Conservation (phyloP, 53 echinoderm and acorn worm species). For the Arbacia lixula region DNA sequence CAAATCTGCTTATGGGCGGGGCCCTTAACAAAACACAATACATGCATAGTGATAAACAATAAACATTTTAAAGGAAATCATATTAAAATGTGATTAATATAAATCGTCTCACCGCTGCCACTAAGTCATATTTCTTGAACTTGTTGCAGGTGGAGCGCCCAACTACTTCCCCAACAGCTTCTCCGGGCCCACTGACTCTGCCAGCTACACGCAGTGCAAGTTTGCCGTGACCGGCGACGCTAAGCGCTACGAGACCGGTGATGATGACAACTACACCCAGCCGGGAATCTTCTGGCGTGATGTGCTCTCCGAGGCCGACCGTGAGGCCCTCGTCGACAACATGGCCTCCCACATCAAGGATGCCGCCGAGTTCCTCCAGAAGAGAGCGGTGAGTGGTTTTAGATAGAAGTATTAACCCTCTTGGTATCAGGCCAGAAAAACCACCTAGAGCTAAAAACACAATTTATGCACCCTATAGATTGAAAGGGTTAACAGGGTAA, state of each 20-base stretch:
- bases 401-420: too few species aligned
- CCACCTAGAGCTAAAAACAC: too few species aligned
- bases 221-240: slow-evolving; percentile 59
- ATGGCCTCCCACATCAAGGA: slow-evolving; percentile 89
- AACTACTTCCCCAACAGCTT: slow-evolving; percentile 99
- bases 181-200: slow-evolving; percentile 73
- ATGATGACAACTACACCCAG: slow-evolving; percentile 95
- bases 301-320: slow-evolving; percentile 73
- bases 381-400: slow-evolving; percentile 76
- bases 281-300: slow-evolving; percentile 80
- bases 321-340: slow-evolving; percentile 77
- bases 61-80: too few species aligned
- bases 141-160: slow-evolving; percentile 75
- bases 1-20: too few species aligned
- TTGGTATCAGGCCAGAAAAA: too few species aligned
- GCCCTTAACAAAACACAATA: too few species aligned
- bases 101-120: background rate
- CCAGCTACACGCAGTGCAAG: slow-evolving; percentile 52
- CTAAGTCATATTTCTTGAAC: too few species aligned
- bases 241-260: slow-evolving; percentile 81
- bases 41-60: too few species aligned
- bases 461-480: too few species aligned
- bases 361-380: slow-evolving; percentile 87
- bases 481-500: too few species aligned
- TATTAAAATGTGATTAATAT: too few species aligned